Evolutionary conservation across 2,113 vertebrate genomes (phyloP).

Genomic region (Polypterus senegalus): DNA sequence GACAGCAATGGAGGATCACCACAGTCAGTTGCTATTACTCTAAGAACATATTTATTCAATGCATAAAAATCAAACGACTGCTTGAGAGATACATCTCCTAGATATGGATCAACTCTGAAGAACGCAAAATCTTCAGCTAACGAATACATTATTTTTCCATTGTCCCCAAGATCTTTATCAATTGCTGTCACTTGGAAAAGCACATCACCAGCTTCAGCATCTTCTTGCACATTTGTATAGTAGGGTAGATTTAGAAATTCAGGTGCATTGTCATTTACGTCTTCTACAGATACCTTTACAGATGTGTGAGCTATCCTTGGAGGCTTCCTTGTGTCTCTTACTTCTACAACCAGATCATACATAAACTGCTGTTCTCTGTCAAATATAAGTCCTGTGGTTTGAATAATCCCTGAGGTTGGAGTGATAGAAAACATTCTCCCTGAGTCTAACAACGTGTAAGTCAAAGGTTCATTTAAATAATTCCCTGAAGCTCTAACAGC

Average conservation of each 20-base stretch:
- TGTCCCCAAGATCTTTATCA: conserved; percentile 71
- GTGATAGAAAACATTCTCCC: conserved; percentile 62
- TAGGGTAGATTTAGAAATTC: conserved; percentile 76
- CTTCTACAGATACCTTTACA: conserved; percentile 71
- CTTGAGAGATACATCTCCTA: conserved; percentile 80
- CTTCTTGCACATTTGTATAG: conserved; percentile 67
- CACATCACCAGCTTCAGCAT: conserved; percentile 79
- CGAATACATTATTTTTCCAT: conserved; percentile 61
- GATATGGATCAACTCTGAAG: conserved; percentile 75
- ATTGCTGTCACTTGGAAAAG: conserved; percentile 76
- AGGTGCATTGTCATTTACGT: conserved; percentile 77
- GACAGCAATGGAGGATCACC: conserved; percentile 56
- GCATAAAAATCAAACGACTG: conserved; percentile 80
- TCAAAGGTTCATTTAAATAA: conserved; percentile 72
- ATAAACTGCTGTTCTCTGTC: conserved; percentile 67
- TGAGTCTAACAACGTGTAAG: conserved; percentile 65
- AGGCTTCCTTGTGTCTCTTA: conserved; percentile 64
- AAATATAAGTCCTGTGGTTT: conserved; percentile 68
- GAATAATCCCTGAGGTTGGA: conserved; percentile 67
- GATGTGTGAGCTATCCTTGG: conserved; percentile 59
- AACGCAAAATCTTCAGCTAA: conserved; percentile 75
- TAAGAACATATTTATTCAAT: conserved; percentile 74
- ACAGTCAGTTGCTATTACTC: conserved; percentile 66
- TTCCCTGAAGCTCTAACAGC: conserved; percentile 61
- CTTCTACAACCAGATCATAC: conserved; percentile 66